Base-by-base conservation (phyloP, 53 echinoderm and acorn worm genomes). In the Henricia sp. region DNA sequence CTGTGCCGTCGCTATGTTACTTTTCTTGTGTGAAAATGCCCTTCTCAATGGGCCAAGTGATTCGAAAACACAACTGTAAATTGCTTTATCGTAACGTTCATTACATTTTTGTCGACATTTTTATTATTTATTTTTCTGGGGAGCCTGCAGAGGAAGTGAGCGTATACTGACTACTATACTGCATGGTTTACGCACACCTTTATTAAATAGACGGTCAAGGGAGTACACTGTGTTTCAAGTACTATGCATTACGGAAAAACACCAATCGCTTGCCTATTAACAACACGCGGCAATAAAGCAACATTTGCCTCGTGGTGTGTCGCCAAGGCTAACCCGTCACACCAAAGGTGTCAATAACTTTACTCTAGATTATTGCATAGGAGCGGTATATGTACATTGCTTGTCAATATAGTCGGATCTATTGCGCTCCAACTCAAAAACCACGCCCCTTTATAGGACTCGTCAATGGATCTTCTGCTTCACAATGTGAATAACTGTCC, bases 11-110 rank as follows among this genome's bases (percentile, higher is more conserved):
- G 65, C 80, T 64, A 48, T 80, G 80, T 80, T 80, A 80, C 80
- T 48, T 73, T 73, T 54, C 73, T 17, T 35, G 51, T 50, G 62
- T 60, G 62, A 60, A 34, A 44, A 63, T 46, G 65, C 80, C 63
- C 63, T 80, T 36, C n/a, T 80, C 36, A 80, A 80, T 80, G 63
- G 63, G 64, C 34, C 80, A 63, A 80, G 80, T 80, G 80, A 80
- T 80, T 80, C 80, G 80, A 80, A 80, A 80, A 80, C 80, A 80
- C 44, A 80, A 80, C 80, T 80, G 80, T 80, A 80, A 80, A 80
- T 64, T 80, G 80, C 80, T 80, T 80, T 80, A 80, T 80, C 64
- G 40, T 46, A 64, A 63, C 80, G 63, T 80, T 80, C 43, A 63
- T 80, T 64, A 39, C 48, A 43, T 80, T 24, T 77, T 74, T n/a